Evolutionary conservation across 2,797 vertebrate species (phyloP).

Genomic region (Sebastes hubbsi): DNA sequence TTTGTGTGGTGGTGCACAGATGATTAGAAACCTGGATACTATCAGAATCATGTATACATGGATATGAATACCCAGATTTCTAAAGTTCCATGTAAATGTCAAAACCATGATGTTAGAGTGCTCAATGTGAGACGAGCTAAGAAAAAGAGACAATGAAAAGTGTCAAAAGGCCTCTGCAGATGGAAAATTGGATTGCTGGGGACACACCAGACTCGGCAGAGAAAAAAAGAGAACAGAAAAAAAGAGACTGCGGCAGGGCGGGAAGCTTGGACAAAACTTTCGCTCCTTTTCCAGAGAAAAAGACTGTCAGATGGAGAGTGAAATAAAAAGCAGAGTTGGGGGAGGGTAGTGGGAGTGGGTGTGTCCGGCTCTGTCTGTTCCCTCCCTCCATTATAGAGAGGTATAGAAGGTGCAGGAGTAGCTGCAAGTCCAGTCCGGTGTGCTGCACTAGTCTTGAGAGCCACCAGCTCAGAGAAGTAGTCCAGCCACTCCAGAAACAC

Average conservation of each 20-base stretch:
- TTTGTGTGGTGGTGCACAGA: neutral
- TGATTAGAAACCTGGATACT: neutral
- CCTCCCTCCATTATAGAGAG: slow-evolving; percentile 75
- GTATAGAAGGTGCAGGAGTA: slow-evolving; percentile 79
- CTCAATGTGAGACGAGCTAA: neutral
- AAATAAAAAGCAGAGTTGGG: slow-evolving; percentile 10
- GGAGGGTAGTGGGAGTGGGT: slow-evolving; percentile 59
- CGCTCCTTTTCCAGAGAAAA: slow-evolving; percentile 39
- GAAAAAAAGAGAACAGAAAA: neutral
- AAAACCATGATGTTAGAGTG: neutral
- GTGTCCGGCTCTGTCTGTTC: slow-evolving; percentile 54
- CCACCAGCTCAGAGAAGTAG: slow-evolving; percentile 65
- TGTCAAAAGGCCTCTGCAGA: slow-evolving; percentile 38
- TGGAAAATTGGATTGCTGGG: slow-evolving; percentile 35
- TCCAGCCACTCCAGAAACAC: slow-evolving; percentile 54
- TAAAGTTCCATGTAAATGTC: neutral
- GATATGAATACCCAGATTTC: neutral
- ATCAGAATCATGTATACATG: neutral
- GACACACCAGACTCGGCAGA: slow-evolving; percentile 23
- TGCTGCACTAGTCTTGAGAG: slow-evolving; percentile 70
- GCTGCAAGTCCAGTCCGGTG: slow-evolving; percentile 61
- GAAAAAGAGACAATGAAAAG: neutral
- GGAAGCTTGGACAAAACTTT: slow-evolving; percentile 28
- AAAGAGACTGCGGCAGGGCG: slow-evolving; percentile 1
- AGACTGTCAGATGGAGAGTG: slow-evolving; percentile 26